Percentiles rank a stretch among this genome's conserved stretches.
These are phyloP conservation scores for Cathartes aura DNA, from an alignment of 2,113 vertebrate species.

Conservation along the genomic window DNA sequence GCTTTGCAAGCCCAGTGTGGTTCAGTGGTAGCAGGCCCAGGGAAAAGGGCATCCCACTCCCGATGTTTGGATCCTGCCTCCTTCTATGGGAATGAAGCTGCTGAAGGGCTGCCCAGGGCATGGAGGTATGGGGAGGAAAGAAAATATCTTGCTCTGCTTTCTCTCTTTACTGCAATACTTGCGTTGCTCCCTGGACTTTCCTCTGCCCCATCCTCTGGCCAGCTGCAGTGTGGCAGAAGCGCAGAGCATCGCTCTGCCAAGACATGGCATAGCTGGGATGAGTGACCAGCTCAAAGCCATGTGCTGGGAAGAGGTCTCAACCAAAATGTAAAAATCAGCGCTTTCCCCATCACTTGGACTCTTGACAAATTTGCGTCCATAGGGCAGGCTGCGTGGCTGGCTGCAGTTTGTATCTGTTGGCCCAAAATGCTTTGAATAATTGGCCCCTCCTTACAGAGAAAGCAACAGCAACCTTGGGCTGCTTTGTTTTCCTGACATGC, in stretches of 20 bases:
- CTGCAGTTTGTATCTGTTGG: neutral
- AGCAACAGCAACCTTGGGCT: neutral
- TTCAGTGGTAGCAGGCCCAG: neutral
- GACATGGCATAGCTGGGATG: neutral
- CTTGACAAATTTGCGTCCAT: neutral
- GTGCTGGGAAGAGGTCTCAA: neutral
- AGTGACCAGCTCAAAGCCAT: neutral
- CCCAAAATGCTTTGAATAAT: neutral
- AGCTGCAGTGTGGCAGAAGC: neutral
- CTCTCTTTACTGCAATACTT: neutral
- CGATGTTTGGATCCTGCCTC: rapidly evolving
- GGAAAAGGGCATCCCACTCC: neutral
- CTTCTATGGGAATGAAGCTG: neutral
- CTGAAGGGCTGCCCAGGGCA: neutral
- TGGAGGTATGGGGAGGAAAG: neutral
- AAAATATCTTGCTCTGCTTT: neutral
- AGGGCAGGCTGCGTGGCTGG: neutral
- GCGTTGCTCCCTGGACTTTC: neutral
- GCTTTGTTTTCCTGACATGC: neutral
- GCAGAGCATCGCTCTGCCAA: rapidly evolving
- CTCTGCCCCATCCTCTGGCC: neutral
- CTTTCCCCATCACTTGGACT: neutral
- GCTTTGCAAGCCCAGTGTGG: neutral
- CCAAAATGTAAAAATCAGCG: neutral
- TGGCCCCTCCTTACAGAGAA: neutral